Evolutionary conservation across 2,113 vertebrate species (phyloP), one percentile per base, ranked within the genome.

Genomic region (Bufo gargarizans): DNA sequence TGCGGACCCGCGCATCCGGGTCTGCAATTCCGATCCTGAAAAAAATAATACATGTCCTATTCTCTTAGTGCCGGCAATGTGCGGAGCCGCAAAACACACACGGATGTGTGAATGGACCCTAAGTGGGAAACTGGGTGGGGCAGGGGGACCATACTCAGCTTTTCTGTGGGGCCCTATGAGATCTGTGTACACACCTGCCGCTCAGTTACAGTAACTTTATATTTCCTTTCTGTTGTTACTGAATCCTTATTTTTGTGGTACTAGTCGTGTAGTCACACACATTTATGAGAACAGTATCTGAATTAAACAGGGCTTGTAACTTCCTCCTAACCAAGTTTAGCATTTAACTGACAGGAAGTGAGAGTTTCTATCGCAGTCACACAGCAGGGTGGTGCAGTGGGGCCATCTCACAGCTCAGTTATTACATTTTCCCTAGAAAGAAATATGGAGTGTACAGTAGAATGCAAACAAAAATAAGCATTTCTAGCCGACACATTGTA

Each of bases 311-410:
- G 58, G 45, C 13, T 33, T 72, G 47, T 11, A 53, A 63, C 87
- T 88, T 88, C 87, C 87, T 88, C 69, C 61, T 76, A 65, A 76
- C 50, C 11, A 87, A 17, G 53, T 56, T 50, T 20, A 88, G 10
- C 55, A 77, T 17, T 43, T 22, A 88, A 88, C 71, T 65, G 80
- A 84, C 80, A 88, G 87, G 80, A 88, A 88, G 71, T 63, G 22
- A 65, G 22, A 20, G 0, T 88, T 63, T 83, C 13, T 83, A 50
- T 76, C 17, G 16, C 47, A 50, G 72, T 76, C 47, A 50, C 72
- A 43, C 22, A 33, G 67, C 67, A 33, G 67, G 67, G 67, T 43
- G 67, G 67, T 43, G 67, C 67, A 33, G 4, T 13, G n/a, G 0
- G n/a, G 67, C n/a, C n/a, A 13, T 4, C 22, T 71, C 67, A 71